Evolutionary conservation across 2,797 vertebrate species (phyloP), one percentile per base, ranked within the genome.

Genomic region (Carcharodon carcharias): DNA sequence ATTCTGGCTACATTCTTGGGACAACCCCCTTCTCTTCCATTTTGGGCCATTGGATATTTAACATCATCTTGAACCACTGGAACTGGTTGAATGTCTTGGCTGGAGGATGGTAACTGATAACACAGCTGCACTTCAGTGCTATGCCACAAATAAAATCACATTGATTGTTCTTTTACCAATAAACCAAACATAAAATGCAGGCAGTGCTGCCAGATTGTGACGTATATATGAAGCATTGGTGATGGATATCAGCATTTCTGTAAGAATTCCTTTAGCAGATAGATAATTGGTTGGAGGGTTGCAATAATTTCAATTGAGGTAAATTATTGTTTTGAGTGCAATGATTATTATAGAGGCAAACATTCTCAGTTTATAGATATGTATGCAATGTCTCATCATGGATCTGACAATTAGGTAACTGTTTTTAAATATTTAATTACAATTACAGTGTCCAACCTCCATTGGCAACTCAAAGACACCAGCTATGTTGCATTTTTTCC

Each of bases 401-500:
- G n/a, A 93, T n/a, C 91, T 45, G 91, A n/a, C n/a, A 93, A 93
- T 26, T n/a, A 67, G 61, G 61, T 45, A 67, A 67, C 1, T 21
- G n/a, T 12, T 28, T 67, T 93, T 63, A 93, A 67, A 93, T 40
- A 61, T 93, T 63, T 63, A 65, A 93, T 93, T 65, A 93, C 91
- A 93, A 63, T 65, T 67, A 93, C 91, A 67, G 31, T 21, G 0
- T 40, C 91, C 91, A 40, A 67, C 93, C 61, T 67, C 61, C 21
- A 45, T 40, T 45, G 35, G 91, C 91, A 65, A 93, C 21, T 65
- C 91, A 45, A 23, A 93, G 61, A 93, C 91, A 45, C 14, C 21
- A 93, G 91, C 6, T 67, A 45, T 93, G 65, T 93, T 67, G 45
- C 91, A 93, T 67, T 67, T 93, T 93, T 93, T 67, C 31, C n/a